Conservation (phyloP, 2,113 vertebrate species). For the Micromys minutus region DNA sequence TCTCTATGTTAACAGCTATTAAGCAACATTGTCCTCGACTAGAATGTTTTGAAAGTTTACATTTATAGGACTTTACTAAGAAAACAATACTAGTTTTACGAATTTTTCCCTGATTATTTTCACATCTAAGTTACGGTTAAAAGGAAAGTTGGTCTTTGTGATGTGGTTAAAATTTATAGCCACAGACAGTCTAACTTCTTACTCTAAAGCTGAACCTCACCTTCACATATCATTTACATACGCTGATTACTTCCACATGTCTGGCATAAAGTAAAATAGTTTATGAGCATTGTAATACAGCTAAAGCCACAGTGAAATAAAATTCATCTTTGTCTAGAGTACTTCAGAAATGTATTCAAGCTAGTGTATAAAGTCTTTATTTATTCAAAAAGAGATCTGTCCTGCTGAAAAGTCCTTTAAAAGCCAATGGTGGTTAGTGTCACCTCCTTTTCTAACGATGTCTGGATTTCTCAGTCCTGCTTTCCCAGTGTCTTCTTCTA, state of each 20-base stretch:
- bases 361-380: slow-evolving; percentile 60
- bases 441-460: slow-evolving; percentile 62
- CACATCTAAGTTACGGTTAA: slow-evolving; percentile 70
- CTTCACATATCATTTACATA: slow-evolving; percentile 86
- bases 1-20: slow-evolving; percentile 14
- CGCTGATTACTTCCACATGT: slow-evolving; percentile 87
- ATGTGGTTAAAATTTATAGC: slow-evolving; percentile 80
- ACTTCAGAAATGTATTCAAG: slow-evolving; percentile 69
- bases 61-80: slow-evolving; percentile 69
- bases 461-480: slow-evolving; percentile 63
- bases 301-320: slow-evolving; percentile 81
- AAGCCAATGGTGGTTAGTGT: slow-evolving; percentile 71
- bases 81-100: slow-evolving; percentile 65
- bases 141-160: slow-evolving; percentile 69
- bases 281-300: slow-evolving; percentile 82
- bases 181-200: slow-evolving; percentile 80
- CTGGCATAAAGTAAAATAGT: slow-evolving; percentile 85
- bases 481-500: slow-evolving; percentile 71
- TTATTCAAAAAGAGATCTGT: slow-evolving; percentile 71
- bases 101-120: slow-evolving; percentile 64
- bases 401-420: slow-evolving; percentile 78
- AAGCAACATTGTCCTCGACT: slow-evolving; percentile 53
- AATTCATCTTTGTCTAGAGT: slow-evolving; percentile 81
- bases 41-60: not conserved
- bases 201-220: slow-evolving; percentile 80